These are phyloP conservation scores for Drosophila subpulchrella DNA, from an alignment of 1,140 invertebrate species.

Conservation along the genomic window DNA sequence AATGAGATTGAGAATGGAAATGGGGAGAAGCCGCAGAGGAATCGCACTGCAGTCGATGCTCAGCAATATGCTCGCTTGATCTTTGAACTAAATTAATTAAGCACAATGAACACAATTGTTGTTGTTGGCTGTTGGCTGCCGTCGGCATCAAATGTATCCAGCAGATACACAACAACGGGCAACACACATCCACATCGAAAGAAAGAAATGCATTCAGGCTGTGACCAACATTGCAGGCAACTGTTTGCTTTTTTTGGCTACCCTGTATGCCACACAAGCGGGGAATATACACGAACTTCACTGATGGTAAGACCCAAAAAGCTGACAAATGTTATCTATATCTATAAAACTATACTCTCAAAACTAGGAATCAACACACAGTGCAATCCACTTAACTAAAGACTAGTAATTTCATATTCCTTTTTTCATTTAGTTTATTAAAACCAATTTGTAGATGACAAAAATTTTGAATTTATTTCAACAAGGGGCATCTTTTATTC, in stretches of 20 bases:
- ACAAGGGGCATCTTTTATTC: slow-evolving; percentile 12
- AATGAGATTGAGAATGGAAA: slow-evolving; percentile 7
- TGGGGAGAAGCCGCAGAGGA: slow-evolving; percentile 27
- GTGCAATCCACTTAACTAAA: too few relatives aligned
- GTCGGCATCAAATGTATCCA: slow-evolving; percentile 61
- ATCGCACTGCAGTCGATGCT: slow-evolving; percentile 60
- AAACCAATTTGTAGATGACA: not conserved
- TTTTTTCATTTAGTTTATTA: too few relatives aligned
- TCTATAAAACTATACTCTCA: too few relatives aligned
- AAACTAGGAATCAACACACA: too few relatives aligned
- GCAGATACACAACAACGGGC: slow-evolving; percentile 35
- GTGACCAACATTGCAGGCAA: slow-evolving; percentile 22
- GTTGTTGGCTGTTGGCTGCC: slow-evolving; percentile 18
- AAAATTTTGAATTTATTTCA: not conserved
- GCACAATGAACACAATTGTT: slow-evolving; percentile 81
- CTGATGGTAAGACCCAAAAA: too few relatives aligned
- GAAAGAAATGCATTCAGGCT: slow-evolving; percentile 29
- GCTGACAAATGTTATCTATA: too few relatives aligned
- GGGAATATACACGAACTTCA: too few relatives aligned
- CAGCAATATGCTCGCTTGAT: slow-evolving; percentile 70
- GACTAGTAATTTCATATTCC: too few relatives aligned
- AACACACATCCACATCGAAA: slow-evolving; percentile 10
- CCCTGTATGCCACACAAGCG: slow-evolving; percentile 1
- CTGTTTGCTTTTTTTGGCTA: not conserved
- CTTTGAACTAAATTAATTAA: slow-evolving; percentile 84